Percentiles rank a stretch among this genome's conserved stretches.
phyloP scores from a whole-genome alignment of 2,113 vertebrate species.

The Aegithalos caudatus region DNA sequence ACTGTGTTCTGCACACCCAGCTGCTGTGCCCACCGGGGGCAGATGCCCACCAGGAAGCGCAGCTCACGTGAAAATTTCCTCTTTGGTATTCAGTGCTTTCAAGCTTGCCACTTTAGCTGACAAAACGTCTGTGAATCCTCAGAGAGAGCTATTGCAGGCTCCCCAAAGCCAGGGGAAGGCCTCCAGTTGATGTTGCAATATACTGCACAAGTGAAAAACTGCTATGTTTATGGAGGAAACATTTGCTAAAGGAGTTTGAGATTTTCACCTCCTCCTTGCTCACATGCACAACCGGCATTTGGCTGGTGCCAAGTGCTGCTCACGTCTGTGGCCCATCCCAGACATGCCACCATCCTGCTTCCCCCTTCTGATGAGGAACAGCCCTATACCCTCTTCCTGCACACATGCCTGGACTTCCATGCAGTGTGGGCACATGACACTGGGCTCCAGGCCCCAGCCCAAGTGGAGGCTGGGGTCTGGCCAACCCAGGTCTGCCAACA shows the following conservation, averaged over 20 bases:
- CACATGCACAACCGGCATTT: not conserved
- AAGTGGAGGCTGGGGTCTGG: not conserved
- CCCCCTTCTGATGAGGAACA: not conserved
- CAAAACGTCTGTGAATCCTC: not conserved
- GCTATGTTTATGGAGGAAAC: not conserved
- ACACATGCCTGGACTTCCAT: fast-evolving
- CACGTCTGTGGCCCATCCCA: not conserved
- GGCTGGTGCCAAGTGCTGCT: not conserved
- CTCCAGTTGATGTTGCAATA: not conserved
- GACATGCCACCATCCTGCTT: not conserved
- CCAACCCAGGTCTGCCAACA: not conserved
- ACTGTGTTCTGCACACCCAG: not conserved
- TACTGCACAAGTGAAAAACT: not conserved
- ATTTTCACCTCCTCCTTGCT: not conserved
- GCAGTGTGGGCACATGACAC: not conserved
- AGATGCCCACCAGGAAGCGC: not conserved
- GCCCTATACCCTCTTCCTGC: not conserved
- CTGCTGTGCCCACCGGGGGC: not conserved
- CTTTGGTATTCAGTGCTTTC: not conserved
- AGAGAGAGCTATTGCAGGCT: not conserved
- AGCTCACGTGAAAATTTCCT: not conserved
- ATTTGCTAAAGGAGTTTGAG: not conserved
- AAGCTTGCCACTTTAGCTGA: not conserved
- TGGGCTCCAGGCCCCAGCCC: not conserved
- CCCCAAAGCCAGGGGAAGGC: not conserved